A percentile compares a stretch with the other conserved stretches of the same genome.
Conservation (phyloP, 2,113 vertebrate genomes). For the Dipodomys stephensi region DNA sequence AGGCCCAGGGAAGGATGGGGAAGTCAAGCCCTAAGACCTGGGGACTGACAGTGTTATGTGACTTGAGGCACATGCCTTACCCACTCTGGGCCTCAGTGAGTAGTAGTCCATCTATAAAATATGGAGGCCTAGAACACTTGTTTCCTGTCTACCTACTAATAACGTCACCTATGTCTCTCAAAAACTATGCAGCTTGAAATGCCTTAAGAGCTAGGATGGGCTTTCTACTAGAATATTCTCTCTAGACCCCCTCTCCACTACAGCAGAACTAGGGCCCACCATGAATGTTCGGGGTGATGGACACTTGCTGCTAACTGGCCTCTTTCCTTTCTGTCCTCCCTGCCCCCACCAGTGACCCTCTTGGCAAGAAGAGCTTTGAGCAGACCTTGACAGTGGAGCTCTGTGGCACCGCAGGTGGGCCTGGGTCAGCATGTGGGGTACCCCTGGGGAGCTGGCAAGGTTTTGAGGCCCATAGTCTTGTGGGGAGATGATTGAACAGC, state of each 20-base stretch:
- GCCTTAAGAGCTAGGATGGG: not conserved
- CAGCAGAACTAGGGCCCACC: not conserved
- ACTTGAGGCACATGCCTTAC: not conserved
- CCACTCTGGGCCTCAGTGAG: not conserved
- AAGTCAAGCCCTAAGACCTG: not conserved
- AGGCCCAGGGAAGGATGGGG: not conserved
- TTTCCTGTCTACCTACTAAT: not conserved
- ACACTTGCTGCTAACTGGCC: constrained; percentile 1
- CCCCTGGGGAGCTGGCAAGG: not conserved
- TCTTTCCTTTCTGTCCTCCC: constrained; percentile 47
- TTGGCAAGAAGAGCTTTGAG: constrained; percentile 93
- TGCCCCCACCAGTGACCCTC: constrained; percentile 76
- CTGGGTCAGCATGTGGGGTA: not conserved
- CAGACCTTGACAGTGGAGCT: constrained; percentile 94
- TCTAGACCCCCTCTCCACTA: not conserved
- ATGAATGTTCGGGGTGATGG: rapidly evolving
- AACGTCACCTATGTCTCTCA: not conserved
- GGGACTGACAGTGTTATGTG: too few relatives aligned
- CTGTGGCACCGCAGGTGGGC: constrained; percentile 97
- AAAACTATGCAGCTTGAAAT: not conserved
- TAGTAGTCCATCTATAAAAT: not conserved
- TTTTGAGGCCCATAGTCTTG: not conserved
- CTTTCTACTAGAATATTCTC: not conserved
- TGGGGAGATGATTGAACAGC: not conserved
- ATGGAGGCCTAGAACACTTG: not conserved